phyloP scores from a whole-genome alignment of 2,113 vertebrate species.

The Eulemur macaco region DNA sequence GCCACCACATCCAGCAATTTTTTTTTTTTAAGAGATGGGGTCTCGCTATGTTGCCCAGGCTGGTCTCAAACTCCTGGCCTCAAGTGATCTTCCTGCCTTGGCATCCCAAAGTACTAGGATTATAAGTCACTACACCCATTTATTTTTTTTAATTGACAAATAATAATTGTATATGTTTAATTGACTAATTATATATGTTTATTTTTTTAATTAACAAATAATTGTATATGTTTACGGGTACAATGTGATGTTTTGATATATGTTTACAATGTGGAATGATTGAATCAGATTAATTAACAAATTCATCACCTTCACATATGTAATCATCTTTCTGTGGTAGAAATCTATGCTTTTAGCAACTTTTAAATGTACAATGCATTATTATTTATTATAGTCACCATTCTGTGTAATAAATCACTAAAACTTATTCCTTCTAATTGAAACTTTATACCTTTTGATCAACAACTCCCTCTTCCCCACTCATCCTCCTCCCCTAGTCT shows the following conservation, averaged over 20 bases:
- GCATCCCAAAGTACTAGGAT: too few relatives aligned
- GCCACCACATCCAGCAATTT: too few relatives aligned
- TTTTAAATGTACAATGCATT: not conserved
- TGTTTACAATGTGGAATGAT: not conserved
- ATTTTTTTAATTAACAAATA: not conserved
- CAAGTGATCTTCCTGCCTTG: too few relatives aligned
- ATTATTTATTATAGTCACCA: not conserved
- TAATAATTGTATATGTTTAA: not conserved
- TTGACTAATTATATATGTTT: not conserved
- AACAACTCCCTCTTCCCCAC: not conserved
- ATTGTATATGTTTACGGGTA: not conserved
- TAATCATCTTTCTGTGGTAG: not conserved
- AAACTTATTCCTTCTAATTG: not conserved
- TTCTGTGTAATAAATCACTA: not conserved
- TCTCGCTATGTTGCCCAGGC: too few relatives aligned
- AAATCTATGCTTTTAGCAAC: not conserved
- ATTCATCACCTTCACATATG: not conserved
- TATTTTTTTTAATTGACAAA: too few relatives aligned
- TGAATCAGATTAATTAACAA: not conserved
- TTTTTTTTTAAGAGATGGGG: too few relatives aligned
- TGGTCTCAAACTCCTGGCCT: too few relatives aligned
- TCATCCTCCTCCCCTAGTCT: too few relatives aligned
- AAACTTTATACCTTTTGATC: not conserved
- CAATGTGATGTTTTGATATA: not conserved
- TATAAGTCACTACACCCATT: too few relatives aligned